Conservation (phyloP, 2,797 vertebrate species). For the Labroides dimidiatus region DNA sequence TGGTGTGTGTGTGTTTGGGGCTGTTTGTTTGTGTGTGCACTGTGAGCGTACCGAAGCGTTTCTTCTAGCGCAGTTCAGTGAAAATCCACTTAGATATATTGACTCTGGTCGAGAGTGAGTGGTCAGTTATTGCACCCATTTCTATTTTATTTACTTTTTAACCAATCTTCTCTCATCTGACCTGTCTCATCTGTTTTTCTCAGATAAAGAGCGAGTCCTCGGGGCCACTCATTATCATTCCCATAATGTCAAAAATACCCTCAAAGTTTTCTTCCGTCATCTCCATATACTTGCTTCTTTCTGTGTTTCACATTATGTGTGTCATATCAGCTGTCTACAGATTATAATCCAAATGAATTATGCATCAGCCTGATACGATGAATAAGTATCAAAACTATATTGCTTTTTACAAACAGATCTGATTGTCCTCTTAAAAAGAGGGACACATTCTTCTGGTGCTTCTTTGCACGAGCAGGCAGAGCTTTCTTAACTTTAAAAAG, state of each 20-base stretch:
- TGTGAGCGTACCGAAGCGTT: conserved; percentile 57
- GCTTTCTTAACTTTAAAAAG: not conserved
- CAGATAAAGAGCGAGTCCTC: conserved; percentile 35
- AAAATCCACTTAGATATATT: conserved; percentile 81
- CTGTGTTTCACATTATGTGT: conserved; percentile 15
- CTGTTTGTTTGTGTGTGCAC: conserved; percentile 30
- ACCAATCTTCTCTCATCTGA: conserved; percentile 62
- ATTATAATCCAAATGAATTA: not conserved
- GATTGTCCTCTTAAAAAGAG: not conserved
- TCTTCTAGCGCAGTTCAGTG: conserved; percentile 58
- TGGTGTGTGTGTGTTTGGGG: conserved; percentile 41
- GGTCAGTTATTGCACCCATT: conserved; percentile 80
- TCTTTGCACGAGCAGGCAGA: not conserved
- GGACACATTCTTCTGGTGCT: too few relatives aligned
- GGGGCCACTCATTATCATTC: conserved; percentile 46
- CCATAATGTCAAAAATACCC: conserved; percentile 44
- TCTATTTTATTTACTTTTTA: conserved; percentile 71
- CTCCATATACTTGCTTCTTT: not conserved
- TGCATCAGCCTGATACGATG: not conserved
- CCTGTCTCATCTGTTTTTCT: conserved; percentile 48
- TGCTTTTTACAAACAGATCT: conserved; percentile 1
- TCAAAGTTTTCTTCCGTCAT: conserved; percentile 23
- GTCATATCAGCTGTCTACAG: not conserved
- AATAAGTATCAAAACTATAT: not conserved
- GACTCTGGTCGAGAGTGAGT: conserved; percentile 78